Base-by-base conservation (phyloP, 2,888 invertebrate genomes). In the Aphelenchoides bicaudatus region DNA sequence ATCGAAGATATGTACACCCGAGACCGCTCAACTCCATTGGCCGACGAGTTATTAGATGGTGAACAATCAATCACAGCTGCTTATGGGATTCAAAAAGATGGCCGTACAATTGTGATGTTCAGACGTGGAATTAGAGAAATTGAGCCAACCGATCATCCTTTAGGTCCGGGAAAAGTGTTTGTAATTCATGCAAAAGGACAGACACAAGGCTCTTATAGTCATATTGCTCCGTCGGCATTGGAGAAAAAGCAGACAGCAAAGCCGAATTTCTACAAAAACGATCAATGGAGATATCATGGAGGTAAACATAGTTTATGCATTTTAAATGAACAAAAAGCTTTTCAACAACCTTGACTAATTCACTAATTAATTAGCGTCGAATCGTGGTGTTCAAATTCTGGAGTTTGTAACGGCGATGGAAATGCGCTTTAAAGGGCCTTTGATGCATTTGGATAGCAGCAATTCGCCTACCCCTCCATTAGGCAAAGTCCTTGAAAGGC, bases 101-200 rank as follows among this genome's bases (percentile, higher is more conserved):
- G 70, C 5, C 47, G 76, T 50, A 72, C 72, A 1, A 49, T 76
- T n/a, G 63, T 76, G 16, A 73, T 76, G 77, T 76, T 78, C 62
- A 27, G 67, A 23, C 62, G 74, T 54, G 58, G 62, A 28, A 58
- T 69, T 21, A 61, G 68, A 72, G 75, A 75, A 61, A 71, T 75
- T 50, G 76, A 76, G 43, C 75, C 75, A n/a, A 69, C 75, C 1
- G 76, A 76, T 38, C 76, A 77, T 47, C 76, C 76, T 19, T 57
- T 76, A 5, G 76, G 76, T 10, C 76, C 76, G 0, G 68, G 70
- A 21, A 59, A 64, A 25, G 58, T 72, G 8, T 61, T 70, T 28
- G 66, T 71, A 8, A 62, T 70, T 25, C 73, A 73, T 68, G 71
- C 76, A 10, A 76, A 77, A 48, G 75, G 73, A 16, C 70, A 71